These are phyloP conservation scores for Uropsilus gracilis DNA, from an alignment of 2,113 vertebrate species.

Conservation along the genomic window DNA sequence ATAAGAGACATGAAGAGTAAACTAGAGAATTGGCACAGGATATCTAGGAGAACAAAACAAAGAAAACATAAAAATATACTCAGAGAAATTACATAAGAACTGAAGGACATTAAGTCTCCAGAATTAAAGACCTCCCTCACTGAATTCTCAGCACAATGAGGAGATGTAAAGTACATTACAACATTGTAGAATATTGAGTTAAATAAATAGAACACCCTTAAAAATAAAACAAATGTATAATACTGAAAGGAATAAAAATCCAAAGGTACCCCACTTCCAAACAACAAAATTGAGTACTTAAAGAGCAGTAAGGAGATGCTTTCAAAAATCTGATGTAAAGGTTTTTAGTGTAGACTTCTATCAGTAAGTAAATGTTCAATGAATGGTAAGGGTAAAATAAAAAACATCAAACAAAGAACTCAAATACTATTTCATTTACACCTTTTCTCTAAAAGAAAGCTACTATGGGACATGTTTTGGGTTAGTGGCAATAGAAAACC, in stretches of 20 bases:
- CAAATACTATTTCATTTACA: neutral
- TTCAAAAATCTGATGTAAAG: neutral
- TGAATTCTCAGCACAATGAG: neutral
- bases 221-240: neutral
- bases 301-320: neutral
- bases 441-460: neutral
- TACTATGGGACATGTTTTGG: neutral
- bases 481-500: neutral
- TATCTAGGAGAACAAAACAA: neutral
- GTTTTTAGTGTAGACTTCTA: neutral
- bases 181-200: neutral
- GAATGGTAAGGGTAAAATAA: neutral
- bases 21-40: neutral
- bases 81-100: constrained; percentile 25
- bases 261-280: neutral
- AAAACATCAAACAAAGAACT: constrained; percentile 9
- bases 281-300: neutral
- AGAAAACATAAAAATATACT: neutral
- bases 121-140: neutral
- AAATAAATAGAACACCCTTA: neutral
- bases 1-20: neutral
- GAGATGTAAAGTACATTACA: neutral
- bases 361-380: constrained; percentile 17
- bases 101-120: neutral
- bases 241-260: constrained; percentile 29